A percentile compares a stretch with the other conserved stretches of the same genome.
Conservation (phyloP, 2,888 invertebrate genomes). For the Resseliella maxima region DNA sequence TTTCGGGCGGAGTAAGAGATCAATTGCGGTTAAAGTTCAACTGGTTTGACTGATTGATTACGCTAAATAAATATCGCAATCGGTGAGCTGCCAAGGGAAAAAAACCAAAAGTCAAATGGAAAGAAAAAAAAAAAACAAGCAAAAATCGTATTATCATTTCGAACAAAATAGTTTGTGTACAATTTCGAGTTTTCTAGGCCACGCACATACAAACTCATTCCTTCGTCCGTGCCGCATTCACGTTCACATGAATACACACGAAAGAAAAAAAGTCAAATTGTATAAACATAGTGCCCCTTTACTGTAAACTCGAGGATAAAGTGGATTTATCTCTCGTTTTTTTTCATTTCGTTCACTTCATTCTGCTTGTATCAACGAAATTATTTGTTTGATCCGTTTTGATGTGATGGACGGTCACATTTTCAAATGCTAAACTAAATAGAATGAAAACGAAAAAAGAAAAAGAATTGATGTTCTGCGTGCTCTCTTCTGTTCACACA, state of each 20-base stretch:
- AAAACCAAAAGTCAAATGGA: neutral
- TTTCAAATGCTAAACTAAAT: neutral
- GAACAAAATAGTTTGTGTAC: neutral
- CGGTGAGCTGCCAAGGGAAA: neutral
- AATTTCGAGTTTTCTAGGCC: constrained; percentile 29
- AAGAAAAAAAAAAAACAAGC: neutral
- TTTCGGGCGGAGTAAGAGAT: constrained; percentile 39
- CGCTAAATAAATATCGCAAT: neutral
- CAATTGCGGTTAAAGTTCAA: constrained; percentile 51
- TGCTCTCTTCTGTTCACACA: neutral
- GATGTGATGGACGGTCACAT: neutral
- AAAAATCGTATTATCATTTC: neutral
- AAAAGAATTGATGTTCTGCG: neutral
- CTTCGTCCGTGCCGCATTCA: neutral
- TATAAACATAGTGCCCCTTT: constrained; percentile 37
- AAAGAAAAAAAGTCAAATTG: neutral
- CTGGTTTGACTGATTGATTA: neutral
- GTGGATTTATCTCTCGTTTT: constrained; percentile 6
- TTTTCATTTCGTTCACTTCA: neutral
- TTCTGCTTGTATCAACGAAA: neutral
- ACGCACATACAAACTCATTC: constrained; percentile 5
- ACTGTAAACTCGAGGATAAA: constrained; percentile 20
- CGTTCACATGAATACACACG: neutral
- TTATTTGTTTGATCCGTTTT: neutral
- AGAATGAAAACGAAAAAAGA: neutral